Evolutionary conservation across 1,140 invertebrate genomes (phyloP), one percentile per base, ranked within the genome.

Genomic region (Monomorium pharaonis): DNA sequence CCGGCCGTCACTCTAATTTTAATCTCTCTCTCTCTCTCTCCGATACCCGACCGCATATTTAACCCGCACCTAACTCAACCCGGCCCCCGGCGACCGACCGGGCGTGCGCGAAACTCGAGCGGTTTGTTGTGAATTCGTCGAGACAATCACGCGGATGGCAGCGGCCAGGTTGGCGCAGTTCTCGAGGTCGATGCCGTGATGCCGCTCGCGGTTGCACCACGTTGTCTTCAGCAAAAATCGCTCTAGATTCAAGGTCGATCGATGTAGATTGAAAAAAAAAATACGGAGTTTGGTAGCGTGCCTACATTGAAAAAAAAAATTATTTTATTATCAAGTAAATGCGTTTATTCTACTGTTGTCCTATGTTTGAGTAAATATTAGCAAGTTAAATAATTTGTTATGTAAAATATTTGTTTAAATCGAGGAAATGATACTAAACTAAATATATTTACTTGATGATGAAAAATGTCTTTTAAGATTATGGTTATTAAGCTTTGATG

Each of bases 1-100:
- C 47, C 56, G 27, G 27, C 27, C 51, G 78, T 83, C 78, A 74
- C 14, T 78, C 60, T 83, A 83, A 47, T 83, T 83, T 83, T 58
- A 72, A 83, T 37, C 30, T 6, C n/a, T 69, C 21, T 24, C 7
- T 37, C 72, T 37, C 30, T 6, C n/a, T 69, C 21, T 24, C 7
- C 51, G 49, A 56, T 42, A 69, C 18, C 49, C 47, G 16, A 47
- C 6, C 51, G 78, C 78, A 51, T 74, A 83, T 83, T 72, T 83
- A 83, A 83, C 37, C 67, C 67, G 51, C 78, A 33, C 24, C 67
- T 74, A 83, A 83, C 65, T 60, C 65, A 65, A 72, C 65, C 65
- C 49, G 62, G 58, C 51, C 58, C 27, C 33, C 4, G 47, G 14
- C 14, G 47, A 6, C 14, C 33, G 6, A 21, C 5, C 7, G 42